Evolutionary conservation across 2,113 vertebrate species (phyloP), one percentile per base, ranked within the genome.

Genomic region (Salvelinus fontinalis): DNA sequence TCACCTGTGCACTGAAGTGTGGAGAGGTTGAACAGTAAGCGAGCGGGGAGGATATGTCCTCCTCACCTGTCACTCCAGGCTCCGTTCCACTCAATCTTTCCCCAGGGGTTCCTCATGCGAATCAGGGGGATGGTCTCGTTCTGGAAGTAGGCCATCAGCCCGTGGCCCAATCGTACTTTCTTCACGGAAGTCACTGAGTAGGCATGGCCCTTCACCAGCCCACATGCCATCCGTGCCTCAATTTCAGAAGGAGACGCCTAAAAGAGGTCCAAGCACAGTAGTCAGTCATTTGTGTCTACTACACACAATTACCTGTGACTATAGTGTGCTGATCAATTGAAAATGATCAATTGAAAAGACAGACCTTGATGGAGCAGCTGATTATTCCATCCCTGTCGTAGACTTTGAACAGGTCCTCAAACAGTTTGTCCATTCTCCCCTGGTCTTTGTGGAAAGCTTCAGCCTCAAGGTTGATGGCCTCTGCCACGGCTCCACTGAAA

Each of bases 41-140:
- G 39, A 44, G 9, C 9, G 39, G 8, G 9, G 3, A 74, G 29
- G 31, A 16, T 39, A 6, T 39, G 4, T 4, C 74, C 39, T 74
- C 74, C 95, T 91, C 82, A 98, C 97, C 89, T 92, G 91, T 99
- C 97, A 0, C 97, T 97, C 97, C 97, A 99, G 18, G 96, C 74
- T 0, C 97, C 97, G 0, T 89, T 95, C 97, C 97, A 99, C 82
- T 99, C 97, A 0, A 78, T 96, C 69, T 91, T 94, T 20, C 97
- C 97, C 95, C 97, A 95, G 12, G 97, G 97, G 64, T 99, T 99
- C 84, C 97, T 96, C 94, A 99, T 91, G 75, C 96, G 93, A 84
- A 99, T 86, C 93, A 99, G 92, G 62, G 95, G 94, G 2, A 98
- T 84, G 70, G 95, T 97, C 75, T 97, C 94, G 1, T 94, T 89